Base-by-base conservation (phyloP, 2,113 vertebrate species). In the Oplegnathus fasciatus region DNA sequence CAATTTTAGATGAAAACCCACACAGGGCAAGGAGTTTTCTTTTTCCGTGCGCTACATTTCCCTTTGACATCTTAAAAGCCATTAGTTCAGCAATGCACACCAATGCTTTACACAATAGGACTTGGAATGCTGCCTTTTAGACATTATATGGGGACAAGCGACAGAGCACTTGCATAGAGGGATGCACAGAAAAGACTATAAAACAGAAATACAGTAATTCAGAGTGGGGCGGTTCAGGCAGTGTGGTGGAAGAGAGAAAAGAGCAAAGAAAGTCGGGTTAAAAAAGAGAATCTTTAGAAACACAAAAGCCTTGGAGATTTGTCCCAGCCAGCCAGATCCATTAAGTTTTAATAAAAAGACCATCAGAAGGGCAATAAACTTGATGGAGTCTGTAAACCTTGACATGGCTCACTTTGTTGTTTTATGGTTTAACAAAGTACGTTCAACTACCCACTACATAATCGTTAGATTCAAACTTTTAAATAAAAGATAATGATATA, bases 61-160 rank as follows among this genome's bases (percentile, higher is more conserved):
- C 70, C 80, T 93, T 86, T 94, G 92, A 92, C 91, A 89, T 91
- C 88, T 89, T 94, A 94, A 94, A 94, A 92, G 92, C 89, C 86
- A 93, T 94, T 92, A 92, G 90, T 93, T 94, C 89, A 91, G 90
- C 88, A 93, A 91, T 86, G 85, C 92, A 93, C 89, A 92, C 88
- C 80, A 77, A 81, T 90, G 88, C 89, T 75, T 78, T 83, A 86
- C 84, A 90, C 86, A 89, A 87, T 72, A 79, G 55, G 67, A 88
- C 84, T 82, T 44, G 77, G 54, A 88, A 84, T 81, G 76, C 72
- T 80, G 78, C 79, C 85, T 90, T 90, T 92, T 85, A 86, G 82
- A 90, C 89, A 87, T 89, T 89, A 85, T 89, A 86, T 60, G 20
- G 77, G 75, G 70, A 84, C 70, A 83, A 85, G 78, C 17, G 80